Percentiles rank a stretch among this genome's conserved stretches.
phyloP scores from a whole-genome alignment of 1,140 invertebrate species.

The Oncopodura yosiiana region DNA sequence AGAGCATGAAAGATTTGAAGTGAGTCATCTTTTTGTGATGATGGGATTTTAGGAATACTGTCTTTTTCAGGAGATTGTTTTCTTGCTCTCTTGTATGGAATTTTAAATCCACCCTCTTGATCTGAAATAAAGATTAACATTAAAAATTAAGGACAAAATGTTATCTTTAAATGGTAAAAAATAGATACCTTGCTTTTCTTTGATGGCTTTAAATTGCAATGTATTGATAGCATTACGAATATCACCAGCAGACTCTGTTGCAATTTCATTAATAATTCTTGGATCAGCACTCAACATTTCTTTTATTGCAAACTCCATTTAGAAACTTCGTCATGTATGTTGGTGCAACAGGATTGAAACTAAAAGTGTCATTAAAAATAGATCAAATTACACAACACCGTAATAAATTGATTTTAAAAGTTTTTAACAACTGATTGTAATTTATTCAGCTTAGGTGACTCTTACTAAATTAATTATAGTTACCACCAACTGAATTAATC shows the following conservation, averaged over 20 bases:
- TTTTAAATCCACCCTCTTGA: neutral
- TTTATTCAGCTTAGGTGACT: too few species aligned
- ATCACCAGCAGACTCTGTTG: conserved; percentile 19
- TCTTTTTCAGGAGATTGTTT: neutral
- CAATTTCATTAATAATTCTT: conserved; percentile 9
- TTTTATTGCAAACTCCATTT: conserved; percentile 6
- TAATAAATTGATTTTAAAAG: too few species aligned
- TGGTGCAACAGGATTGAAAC: conserved; percentile 27
- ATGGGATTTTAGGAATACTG: neutral
- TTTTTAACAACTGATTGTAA: too few species aligned
- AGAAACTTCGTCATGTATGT: conserved; percentile 22
- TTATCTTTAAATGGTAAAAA: neutral
- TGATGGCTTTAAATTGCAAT: conserved; percentile 22
- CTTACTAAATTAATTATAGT: too few species aligned
- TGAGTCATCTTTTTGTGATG: conserved; percentile 21
- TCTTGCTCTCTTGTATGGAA: neutral
- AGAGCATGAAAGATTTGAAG: conserved; percentile 28
- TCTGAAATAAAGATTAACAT: neutral
- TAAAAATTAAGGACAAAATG: conserved; percentile 1
- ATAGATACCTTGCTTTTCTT: conserved; percentile 6
- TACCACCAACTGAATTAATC: too few species aligned
- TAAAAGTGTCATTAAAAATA: conserved; percentile 8
- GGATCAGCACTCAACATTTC: conserved; percentile 3
- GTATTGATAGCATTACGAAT: conserved; percentile 29
- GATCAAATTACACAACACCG: conserved; percentile 2